Evolutionary conservation across 2,113 vertebrate genomes (phyloP).

Genomic region (Phylloscopus whistleri): DNA sequence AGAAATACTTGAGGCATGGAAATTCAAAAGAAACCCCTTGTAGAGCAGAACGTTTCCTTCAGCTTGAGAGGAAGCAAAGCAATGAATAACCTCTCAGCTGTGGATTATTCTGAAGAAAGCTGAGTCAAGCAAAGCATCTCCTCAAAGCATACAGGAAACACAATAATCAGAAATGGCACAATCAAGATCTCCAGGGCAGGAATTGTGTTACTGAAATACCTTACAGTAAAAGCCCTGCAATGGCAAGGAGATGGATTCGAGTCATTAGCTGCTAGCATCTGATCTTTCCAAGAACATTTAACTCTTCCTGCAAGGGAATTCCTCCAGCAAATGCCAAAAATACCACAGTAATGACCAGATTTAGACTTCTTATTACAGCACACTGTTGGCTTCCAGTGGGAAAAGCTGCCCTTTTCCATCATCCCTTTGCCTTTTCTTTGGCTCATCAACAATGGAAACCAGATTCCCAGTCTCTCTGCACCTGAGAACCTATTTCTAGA

Average conservation of each 20-base stretch:
- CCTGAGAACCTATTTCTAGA: not conserved
- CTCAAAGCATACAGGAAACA: not conserved
- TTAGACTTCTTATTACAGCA: not conserved
- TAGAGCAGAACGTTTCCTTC: not conserved
- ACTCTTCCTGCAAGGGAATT: conserved; percentile 20
- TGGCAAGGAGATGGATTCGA: not conserved
- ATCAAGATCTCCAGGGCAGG: not conserved
- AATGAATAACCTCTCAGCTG: not conserved
- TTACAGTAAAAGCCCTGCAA: not conserved
- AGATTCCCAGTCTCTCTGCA: not conserved
- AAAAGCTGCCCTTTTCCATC: not conserved
- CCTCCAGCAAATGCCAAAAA: not conserved
- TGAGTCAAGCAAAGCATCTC: not conserved
- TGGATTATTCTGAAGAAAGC: not conserved
- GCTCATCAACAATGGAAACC: not conserved
- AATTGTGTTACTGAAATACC: not conserved
- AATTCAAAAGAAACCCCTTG: not conserved
- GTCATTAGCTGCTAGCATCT: not conserved
- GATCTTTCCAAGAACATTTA: conserved; percentile 17
- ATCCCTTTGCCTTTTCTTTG: not conserved
- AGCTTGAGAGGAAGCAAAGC: not conserved
- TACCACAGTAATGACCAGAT: not conserved
- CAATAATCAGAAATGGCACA: not conserved
- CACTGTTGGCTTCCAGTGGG: not conserved
- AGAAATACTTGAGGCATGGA: not conserved